These are phyloP conservation scores for Leptinotarsa juncta DNA, from an alignment of 2,888 invertebrate species.

Conservation along the genomic window DNA sequence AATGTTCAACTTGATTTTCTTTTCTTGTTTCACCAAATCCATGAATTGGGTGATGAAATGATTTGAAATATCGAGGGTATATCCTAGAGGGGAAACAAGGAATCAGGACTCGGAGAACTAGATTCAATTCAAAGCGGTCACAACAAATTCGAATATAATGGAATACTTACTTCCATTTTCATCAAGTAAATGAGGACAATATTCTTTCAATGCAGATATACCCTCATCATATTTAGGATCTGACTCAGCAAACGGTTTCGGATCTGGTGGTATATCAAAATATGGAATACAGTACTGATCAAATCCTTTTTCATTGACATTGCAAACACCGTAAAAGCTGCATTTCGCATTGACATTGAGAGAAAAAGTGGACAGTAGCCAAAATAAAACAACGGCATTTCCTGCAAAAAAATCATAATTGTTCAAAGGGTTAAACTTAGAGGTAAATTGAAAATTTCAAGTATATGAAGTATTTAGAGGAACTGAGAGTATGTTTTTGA, in stretches of 20 bases:
- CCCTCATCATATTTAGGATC: conserved; percentile 54
- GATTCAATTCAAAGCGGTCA: no score
- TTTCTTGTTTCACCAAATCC: no score
- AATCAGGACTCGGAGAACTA: no score
- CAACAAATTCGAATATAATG: no score
- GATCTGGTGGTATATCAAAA: neutral
- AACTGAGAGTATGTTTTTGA: no score
- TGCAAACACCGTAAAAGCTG: conserved; percentile 43
- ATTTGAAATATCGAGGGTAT: no score
- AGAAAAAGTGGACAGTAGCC: neutral
- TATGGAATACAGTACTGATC: conserved; percentile 52
- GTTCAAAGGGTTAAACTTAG: neutral
- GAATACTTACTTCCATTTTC: conserved; percentile 52
- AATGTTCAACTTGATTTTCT: no score
- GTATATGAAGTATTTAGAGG: no score
- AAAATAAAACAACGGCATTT: neutral
- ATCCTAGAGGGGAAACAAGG: no score
- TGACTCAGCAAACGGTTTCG: conserved; percentile 56
- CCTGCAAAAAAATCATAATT: neutral
- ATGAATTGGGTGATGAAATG: no score
- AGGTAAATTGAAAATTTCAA: neutral
- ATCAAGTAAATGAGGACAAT: conserved; percentile 73
- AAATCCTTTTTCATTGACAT: conserved; percentile 41
- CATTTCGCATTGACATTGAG: conserved; percentile 23
- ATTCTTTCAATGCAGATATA: conserved; percentile 65